Evolutionary conservation across 2,113 vertebrate species (phyloP).

Genomic region (Esox niger): DNA sequence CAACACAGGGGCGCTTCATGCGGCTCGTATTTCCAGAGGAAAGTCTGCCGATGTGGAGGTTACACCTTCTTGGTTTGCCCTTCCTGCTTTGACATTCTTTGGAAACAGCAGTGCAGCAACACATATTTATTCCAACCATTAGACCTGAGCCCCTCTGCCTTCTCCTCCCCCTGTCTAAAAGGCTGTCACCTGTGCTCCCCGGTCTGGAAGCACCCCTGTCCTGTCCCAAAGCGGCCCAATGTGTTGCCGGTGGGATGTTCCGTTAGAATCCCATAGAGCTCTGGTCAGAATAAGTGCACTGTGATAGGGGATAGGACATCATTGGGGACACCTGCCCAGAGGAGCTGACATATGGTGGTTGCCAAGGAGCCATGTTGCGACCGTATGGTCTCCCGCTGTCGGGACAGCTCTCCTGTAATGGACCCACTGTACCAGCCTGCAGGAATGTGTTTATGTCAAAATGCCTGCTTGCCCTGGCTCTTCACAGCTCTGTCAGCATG

Average conservation of each 20-base stretch:
- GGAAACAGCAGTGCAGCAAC: neutral
- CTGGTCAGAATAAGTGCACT: neutral
- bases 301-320: neutral
- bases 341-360: conserved; percentile 19
- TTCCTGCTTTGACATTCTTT: neutral
- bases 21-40: neutral
- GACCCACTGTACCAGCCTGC: conserved; percentile 3
- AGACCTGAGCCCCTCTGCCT: too few species aligned
- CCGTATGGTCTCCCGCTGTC: neutral
- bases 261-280: neutral
- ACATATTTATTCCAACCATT: too few species aligned
- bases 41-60: neutral
- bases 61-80: neutral
- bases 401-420: conserved; percentile 5
- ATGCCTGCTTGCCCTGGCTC: neutral
- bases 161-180: too few species aligned
- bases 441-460: conserved; percentile 21
- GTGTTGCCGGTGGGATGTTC: too few species aligned
- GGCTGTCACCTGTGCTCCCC: too few species aligned
- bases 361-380: neutral
- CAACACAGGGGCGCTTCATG: neutral
- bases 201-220: too few species aligned
- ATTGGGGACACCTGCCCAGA: neutral
- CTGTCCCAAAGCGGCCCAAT: too few species aligned
- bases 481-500: conserved; percentile 15